Percentiles rank a stretch among this genome's conserved stretches.
phyloP scores from a whole-genome alignment of 1,140 invertebrate genomes.

The Meteorus sp. region DNA sequence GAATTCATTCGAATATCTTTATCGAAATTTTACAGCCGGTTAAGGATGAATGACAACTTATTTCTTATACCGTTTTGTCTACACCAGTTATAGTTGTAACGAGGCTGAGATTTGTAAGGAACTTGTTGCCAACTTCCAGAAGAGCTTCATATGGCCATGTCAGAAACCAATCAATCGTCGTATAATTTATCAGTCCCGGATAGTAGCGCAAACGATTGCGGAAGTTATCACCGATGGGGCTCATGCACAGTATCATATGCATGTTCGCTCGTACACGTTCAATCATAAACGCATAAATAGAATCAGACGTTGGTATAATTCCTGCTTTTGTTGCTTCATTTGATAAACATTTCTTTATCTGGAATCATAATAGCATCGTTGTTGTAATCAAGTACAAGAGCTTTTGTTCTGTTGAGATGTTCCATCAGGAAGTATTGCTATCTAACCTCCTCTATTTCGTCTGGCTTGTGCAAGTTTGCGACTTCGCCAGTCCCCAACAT shows the following conservation, averaged over 20 bases:
- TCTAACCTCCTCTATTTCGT: slow-evolving; percentile 84
- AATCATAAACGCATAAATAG: slow-evolving; percentile 74
- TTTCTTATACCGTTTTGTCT: slow-evolving; percentile 48
- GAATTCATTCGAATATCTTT: too few relatives aligned
- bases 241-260: slow-evolving; percentile 83
- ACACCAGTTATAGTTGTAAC: slow-evolving; percentile 66
- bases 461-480: slow-evolving; percentile 78
- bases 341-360: slow-evolving; percentile 72
- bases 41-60: background rate
- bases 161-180: slow-evolving; percentile 86
- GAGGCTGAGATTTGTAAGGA: slow-evolving; percentile 68
- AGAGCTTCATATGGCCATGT: slow-evolving; percentile 87
- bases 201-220: slow-evolving; percentile 81
- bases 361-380: too few relatives aligned
- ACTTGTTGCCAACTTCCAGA: slow-evolving; percentile 77
- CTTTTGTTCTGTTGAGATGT: too few relatives aligned
- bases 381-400: too few relatives aligned
- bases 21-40: too few relatives aligned
- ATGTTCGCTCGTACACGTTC: slow-evolving; percentile 75
- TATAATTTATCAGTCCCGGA: slow-evolving; percentile 81
- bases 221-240: slow-evolving; percentile 78
- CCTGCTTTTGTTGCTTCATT: slow-evolving; percentile 68
- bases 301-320: slow-evolving; percentile 67
- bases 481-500: slow-evolving; percentile 84
- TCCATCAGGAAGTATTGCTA: slow-evolving; percentile 46